Conservation (phyloP, 1,140 invertebrate genomes). For the Aphelenchoides avenae region DNA sequence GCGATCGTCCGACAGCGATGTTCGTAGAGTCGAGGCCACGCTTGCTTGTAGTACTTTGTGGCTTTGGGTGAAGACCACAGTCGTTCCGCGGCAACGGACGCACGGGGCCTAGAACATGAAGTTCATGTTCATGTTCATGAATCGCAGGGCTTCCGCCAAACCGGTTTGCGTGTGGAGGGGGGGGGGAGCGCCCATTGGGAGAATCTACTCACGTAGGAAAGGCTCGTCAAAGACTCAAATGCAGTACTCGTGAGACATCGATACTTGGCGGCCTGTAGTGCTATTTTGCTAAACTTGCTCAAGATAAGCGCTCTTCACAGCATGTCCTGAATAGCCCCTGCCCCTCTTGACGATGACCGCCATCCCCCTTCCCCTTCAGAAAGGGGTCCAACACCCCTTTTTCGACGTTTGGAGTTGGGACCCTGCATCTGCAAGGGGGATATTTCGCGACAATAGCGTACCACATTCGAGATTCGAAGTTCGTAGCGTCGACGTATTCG, state of each 20-base stretch:
- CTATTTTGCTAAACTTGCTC: conserved; percentile 29
- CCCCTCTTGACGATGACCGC: conserved; percentile 50
- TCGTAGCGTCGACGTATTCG: conserved; percentile 60
- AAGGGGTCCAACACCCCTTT: background rate
- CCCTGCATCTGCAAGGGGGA: background rate
- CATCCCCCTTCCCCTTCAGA: conserved; percentile 32
- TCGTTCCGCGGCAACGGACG: conserved; percentile 76
- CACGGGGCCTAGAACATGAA: conserved; percentile 66
- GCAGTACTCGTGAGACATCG: conserved; percentile 37
- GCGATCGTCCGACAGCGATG: conserved; percentile 42
- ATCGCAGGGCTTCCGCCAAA: conserved; percentile 37
- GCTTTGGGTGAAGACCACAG: conserved; percentile 68
- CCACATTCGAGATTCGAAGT: conserved; percentile 51
- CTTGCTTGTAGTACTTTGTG: conserved; percentile 30
- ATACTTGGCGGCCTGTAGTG: background rate
- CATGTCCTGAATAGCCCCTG: background rate
- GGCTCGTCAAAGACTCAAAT: conserved; percentile 61
- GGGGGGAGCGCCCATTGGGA: conserved; percentile 32
- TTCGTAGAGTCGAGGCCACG: conserved; percentile 51
- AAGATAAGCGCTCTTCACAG: background rate
- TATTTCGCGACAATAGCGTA: background rate
- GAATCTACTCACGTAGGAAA: conserved; percentile 28
- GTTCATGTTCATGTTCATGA: conserved; percentile 63
- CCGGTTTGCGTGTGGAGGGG: conserved; percentile 53
- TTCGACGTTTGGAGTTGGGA: background rate